These are phyloP conservation scores for Spongia lamella DNA, from an alignment of 37 sponge, comb jelly and placozoan species.

Conservation along the genomic window DNA sequence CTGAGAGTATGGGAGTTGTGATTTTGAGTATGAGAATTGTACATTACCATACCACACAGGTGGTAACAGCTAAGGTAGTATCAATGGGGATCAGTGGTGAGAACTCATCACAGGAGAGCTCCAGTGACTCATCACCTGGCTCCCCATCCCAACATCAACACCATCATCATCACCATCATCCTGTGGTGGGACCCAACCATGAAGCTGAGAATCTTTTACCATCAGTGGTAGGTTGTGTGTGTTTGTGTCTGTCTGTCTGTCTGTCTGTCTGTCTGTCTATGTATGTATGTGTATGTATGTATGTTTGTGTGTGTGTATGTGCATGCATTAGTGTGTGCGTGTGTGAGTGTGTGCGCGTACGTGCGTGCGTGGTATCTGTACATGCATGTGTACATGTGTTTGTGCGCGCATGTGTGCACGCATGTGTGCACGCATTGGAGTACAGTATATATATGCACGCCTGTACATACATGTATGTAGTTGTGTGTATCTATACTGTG, in stretches of 20 bases:
- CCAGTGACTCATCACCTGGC: constrained; percentile 70
- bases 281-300: constrained; percentile 1
- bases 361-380: neutral
- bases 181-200: constrained; percentile 74
- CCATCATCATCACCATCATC: neutral
- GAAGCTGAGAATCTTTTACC: constrained; percentile 76
- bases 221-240: constrained; percentile 64
- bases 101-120: constrained; percentile 62
- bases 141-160: constrained; percentile 21
- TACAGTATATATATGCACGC: too few species aligned
- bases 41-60: too few species aligned
- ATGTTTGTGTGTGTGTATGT: too few species aligned
- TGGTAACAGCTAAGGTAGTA: constrained; percentile 17
- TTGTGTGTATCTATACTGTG: too few species aligned
- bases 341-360: too few species aligned
- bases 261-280: constrained; percentile 1
- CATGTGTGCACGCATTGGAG: neutral
- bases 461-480: too few species aligned
- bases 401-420: neutral
- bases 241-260: constrained; percentile 1
- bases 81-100: constrained; percentile 25
- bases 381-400: neutral
- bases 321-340: too few species aligned
- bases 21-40: too few species aligned
- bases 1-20: too few species aligned